Percentiles rank a stretch among this genome's conserved stretches.
These are phyloP conservation scores for Sciurus carolinensis DNA, from an alignment of 2,797 vertebrate genomes.

Conservation along the genomic window DNA sequence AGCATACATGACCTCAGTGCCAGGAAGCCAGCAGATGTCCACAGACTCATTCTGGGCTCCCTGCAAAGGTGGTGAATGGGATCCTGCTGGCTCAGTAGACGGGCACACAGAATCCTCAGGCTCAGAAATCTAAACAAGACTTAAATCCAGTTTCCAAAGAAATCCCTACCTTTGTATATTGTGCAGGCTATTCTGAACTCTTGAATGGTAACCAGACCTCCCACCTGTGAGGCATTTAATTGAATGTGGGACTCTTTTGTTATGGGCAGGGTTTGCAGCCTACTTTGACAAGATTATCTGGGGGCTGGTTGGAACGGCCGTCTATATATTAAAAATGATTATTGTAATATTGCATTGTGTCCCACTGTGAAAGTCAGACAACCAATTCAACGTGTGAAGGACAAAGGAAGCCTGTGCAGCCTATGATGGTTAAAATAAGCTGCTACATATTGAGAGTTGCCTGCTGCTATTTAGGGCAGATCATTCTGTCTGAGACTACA, in stretches of 20 bases:
- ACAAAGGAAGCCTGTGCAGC: neutral
- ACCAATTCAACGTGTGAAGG: neutral
- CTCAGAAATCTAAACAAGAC: neutral
- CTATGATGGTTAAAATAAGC: neutral
- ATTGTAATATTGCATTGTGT: neutral
- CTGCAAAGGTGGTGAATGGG: neutral
- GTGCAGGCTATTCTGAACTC: neutral
- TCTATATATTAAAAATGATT: neutral
- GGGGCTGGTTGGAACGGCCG: neutral
- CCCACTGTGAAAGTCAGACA: slow-evolving; percentile 2
- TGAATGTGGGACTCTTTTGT: neutral
- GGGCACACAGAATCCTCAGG: neutral
- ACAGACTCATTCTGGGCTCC: neutral
- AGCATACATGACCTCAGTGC: neutral
- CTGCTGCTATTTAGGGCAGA: neutral
- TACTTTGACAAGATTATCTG: neutral
- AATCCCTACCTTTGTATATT: neutral
- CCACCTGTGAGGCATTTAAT: neutral
- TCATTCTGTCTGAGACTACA: neutral
- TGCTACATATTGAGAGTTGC: neutral
- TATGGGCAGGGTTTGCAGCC: neutral
- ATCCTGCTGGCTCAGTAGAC: neutral
- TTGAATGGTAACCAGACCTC: neutral
- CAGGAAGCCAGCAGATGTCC: neutral
- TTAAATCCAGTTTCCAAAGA: neutral